Evolutionary conservation across 2,797 vertebrate genomes (phyloP).

Genomic region (Kryptolebias ocellatus): DNA sequence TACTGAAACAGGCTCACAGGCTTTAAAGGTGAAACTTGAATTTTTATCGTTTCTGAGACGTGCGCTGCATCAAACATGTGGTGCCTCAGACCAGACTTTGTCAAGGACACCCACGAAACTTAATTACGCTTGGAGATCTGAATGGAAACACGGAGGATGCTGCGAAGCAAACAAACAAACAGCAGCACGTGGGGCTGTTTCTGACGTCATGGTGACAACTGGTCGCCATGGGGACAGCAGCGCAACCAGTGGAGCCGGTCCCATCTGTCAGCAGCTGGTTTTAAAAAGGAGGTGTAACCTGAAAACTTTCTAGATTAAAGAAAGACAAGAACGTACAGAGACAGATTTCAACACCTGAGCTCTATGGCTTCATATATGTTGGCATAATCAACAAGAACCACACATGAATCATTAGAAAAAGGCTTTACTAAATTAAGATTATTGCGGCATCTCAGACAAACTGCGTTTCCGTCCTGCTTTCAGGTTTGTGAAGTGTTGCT

Average conservation of each 20-base stretch:
- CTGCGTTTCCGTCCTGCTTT: slow-evolving; percentile 15
- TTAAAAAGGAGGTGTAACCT: not conserved
- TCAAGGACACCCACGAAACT: not conserved
- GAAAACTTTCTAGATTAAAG: slow-evolving; percentile 1
- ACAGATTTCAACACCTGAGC: no score
- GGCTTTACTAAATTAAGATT: slow-evolving; percentile 8
- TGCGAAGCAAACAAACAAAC: slow-evolving; percentile 30
- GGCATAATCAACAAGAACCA: slow-evolving; percentile 20
- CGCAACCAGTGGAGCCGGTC: slow-evolving; percentile 44
- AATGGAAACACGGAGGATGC: slow-evolving; percentile 11
- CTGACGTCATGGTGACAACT: slow-evolving; percentile 33
- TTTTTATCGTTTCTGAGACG: not conserved
- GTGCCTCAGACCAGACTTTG: not conserved
- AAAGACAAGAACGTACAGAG: not conserved
- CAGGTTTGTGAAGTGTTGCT: slow-evolving; percentile 53
- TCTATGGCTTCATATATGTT: not conserved
- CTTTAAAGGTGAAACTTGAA: not conserved
- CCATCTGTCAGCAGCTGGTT: slow-evolving; percentile 16
- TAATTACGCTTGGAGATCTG: slow-evolving; percentile 19
- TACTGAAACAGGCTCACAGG: not conserved
- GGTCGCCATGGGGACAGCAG: slow-evolving; percentile 35
- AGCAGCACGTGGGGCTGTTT: slow-evolving; percentile 25
- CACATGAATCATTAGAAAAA: slow-evolving; percentile 35
- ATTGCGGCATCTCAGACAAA: slow-evolving; percentile 10
- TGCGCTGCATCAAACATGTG: not conserved